Evolutionary conservation across 35 echinoderm and acorn worm species (phyloP), one percentile per base, ranked within the genome.

Genomic region (Ophiothrix spiculata): DNA sequence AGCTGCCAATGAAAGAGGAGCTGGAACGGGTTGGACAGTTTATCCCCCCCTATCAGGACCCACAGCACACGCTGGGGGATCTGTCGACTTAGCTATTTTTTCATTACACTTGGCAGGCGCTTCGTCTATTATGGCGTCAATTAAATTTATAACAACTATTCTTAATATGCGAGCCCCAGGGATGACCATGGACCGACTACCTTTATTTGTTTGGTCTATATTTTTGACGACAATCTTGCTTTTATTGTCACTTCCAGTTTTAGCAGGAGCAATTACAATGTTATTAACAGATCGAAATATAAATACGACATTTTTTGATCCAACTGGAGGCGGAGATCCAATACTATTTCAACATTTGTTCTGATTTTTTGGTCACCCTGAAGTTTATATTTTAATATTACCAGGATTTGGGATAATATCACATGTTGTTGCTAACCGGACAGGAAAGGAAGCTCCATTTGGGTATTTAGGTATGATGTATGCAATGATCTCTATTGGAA

Each of bases 361-460:
- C 39, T 94, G 93, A 49, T 94, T 94, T 33, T 90, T 94, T 84
- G 93, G 93, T 0, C 93, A 94, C 38, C 93, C 93, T 37, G 93
- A 94, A 80, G 93, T 94, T 0, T 94, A 94, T 45, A 90, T 94
- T 36, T 74, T 94, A 23, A 94, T 90, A 31, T 33, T 94, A 2
- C 93, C 93, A 19, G 93, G 84, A 39, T 90, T 94, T 84, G 93
- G 93, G 0, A 91, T 95, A 81, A 85, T 95, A 21, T 91, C 85
- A 21, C 93, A 95, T 39, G 82, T 95, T 31, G 83, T 91, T 15
- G 56, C 93, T 14, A 76, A 87, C 32, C 83, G 87, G 16, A 41
- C 89, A 29, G 85, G 93, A 25, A 95, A 95, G 93, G 32, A 64
- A 77, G 84, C 90, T 78, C 88, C 89, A 23, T 95, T 95, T 64